Evolutionary conservation across 2,888 invertebrate genomes (phyloP), one percentile per base, ranked within the genome.

Genomic region (Sphinx pinastri): DNA sequence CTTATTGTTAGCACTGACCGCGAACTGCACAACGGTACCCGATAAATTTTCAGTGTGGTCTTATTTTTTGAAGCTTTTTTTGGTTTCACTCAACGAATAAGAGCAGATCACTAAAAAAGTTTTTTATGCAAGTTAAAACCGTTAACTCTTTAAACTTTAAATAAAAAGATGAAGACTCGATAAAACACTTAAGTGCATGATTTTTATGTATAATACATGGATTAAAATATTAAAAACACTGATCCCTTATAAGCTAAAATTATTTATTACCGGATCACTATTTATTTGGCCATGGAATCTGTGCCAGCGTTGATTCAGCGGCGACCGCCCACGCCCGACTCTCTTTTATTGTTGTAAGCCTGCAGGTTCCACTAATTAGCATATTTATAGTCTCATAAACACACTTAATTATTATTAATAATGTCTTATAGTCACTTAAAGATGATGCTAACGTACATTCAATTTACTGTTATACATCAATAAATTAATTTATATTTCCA

Each of bases 271-370:
- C 77, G 73, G 77, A 74, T 81, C 82, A 81, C 83, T 85, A 85
- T 90, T 89, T 84, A 85, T 90, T 89, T 88, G 86, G 88, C 77
- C 81, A 84, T 79, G 78, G 76, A 77, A 82, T 86, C 82, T 79
- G 80, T 84, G 85, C 81, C 84, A 81, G 60, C 72, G 76, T 81
- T 92, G 92, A 91, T 79, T 91, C 90, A 91, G 75, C 76, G 68
- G 60, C 75, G 77, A 76, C 79, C 77, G 81, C 76, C 77, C 72
- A 78, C 87, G 76, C 89, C 89, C 84, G 88, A 88, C 70, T 73
- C 74, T 74, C 79, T 78, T 78, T 81, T 83, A 67, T 71, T 70
- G 69, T 76, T 77, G 76, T 75, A 71, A 78, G 74, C 74, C 71
- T 77, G 78, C 80, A 81, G 79, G 78, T 82, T 76, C 74, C 73